Conservation (phyloP, 92 coral and sea anemone species). For the Zoanthus sansibaricus region DNA sequence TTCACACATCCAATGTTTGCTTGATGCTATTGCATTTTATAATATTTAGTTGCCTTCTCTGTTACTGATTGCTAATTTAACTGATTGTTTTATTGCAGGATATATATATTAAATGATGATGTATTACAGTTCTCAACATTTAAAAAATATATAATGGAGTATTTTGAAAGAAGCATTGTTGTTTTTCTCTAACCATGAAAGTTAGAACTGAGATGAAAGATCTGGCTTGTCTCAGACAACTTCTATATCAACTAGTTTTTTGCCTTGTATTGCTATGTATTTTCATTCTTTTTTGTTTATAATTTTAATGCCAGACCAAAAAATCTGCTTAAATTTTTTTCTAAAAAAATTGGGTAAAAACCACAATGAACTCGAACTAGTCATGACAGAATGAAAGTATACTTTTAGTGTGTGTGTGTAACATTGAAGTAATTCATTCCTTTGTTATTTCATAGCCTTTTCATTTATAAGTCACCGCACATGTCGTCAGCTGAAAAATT, state of each 20-base stretch:
- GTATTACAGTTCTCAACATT: constrained; percentile 9
- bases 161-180: constrained; percentile 10
- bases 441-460: no score
- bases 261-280: neutral
- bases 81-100: neutral
- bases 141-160: constrained; percentile 1
- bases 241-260: no score
- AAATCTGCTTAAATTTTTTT: constrained; percentile 21
- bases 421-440: no score
- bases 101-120: no score
- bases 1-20: constrained; percentile 10
- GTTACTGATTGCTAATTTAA: constrained; percentile 11
- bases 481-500: neutral
- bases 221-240: neutral
- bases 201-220: neutral
- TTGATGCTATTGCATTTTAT: constrained; percentile 14
- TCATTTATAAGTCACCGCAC: no score
- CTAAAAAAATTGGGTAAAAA: neutral
- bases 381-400: constrained; percentile 10
- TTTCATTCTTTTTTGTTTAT: constrained; percentile 15
- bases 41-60: constrained; percentile 17
- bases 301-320: constrained; percentile 24
- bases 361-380: constrained; percentile 19
- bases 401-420: no score
- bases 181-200: constrained; percentile 11